phyloP scores from a whole-genome alignment of 2,113 vertebrate species.

The Oplegnathus fasciatus region DNA sequence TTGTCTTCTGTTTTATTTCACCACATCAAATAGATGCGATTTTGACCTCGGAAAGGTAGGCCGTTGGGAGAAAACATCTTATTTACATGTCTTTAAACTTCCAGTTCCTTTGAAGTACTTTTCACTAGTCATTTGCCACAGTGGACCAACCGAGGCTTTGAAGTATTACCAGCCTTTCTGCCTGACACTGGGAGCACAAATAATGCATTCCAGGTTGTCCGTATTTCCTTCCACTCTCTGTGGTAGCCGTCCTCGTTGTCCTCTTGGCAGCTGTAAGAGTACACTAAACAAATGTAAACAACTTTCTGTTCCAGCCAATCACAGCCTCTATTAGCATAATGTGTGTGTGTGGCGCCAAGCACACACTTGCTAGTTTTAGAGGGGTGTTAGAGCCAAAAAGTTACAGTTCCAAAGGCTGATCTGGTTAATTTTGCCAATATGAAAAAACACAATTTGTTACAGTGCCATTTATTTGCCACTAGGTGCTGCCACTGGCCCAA shows the following conservation, averaged over 20 bases:
- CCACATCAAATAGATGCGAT: neutral
- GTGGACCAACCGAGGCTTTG: conserved; percentile 26
- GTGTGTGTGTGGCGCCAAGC: conserved; percentile 10
- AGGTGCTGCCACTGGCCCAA: conserved; percentile 92
- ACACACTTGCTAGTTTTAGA: conserved; percentile 10
- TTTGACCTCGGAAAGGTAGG: neutral
- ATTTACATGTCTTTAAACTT: conserved; percentile 22
- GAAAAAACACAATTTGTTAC: conserved; percentile 27
- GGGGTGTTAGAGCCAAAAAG: neutral
- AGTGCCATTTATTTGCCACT: conserved; percentile 74
- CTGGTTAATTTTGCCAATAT: conserved; percentile 11
- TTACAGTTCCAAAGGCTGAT: neutral
- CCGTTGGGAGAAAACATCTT: neutral
- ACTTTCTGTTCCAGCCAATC: conserved; percentile 20
- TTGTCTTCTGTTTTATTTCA: conserved; percentile 20
- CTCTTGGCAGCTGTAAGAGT: conserved; percentile 19
- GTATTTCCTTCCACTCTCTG: conserved; percentile 19
- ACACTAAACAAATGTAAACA: conserved; percentile 27
- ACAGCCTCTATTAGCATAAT: conserved; percentile 12
- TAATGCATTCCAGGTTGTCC: conserved; percentile 32
- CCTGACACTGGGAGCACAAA: conserved; percentile 20
- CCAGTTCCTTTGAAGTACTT: conserved; percentile 29
- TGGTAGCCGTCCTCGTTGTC: conserved; percentile 10
- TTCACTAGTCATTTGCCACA: conserved; percentile 42
- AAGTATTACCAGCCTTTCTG: conserved; percentile 25